Base-by-base conservation (phyloP, 2,888 invertebrate species). In the Andrena trimmerana region DNA sequence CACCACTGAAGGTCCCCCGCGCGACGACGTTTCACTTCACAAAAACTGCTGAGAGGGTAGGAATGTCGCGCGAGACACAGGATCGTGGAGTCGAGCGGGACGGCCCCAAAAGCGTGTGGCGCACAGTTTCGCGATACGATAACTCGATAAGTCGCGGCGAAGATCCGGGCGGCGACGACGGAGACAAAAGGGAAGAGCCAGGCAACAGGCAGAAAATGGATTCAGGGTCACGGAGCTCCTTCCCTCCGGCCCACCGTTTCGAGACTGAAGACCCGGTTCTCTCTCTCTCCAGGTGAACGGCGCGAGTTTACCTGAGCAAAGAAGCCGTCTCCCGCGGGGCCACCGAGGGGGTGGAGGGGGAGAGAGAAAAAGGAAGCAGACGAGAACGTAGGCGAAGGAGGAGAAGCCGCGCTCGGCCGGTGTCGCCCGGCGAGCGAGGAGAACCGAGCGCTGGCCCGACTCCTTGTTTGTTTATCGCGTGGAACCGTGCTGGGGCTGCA, bases 221-320 rank as follows among this genome's bases (percentile, higher is more conserved):
- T 90, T 90, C 91, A 91, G 93, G 93, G 93, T 93, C 93, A 92
- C 93, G 93, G 92, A 93, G 93, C 91, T 93, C 92, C 89, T 93
- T 93, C 88, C 92, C 93, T 93, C 93, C 93, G 92, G 93, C 93
- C 92, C 93, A 92, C 91, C 93, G 89, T 89, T 91, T 92, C 90
- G 90, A 93, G 92, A 93, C 94, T 94, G 92, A 92, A 88, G 91
- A 84, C 84, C 75, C 73, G 84, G 76, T 79, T 87, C 90, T 87
- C 86, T 86, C 87, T 88, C 89, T 88, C 82, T 74, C 78, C 89
- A 89, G 91, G 93, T 92, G 92, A 92, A 92, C 91, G 92, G 89
- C 83, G 86, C 72, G 76, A 71, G 69, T 82, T 42, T 87, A 84
- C 86, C 86, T 84, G 87, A 81, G 86, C 57, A 33, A 83, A 86